These are phyloP conservation scores for Micromesistius poutassou DNA, from an alignment of 2,797 vertebrate species.

Conservation along the genomic window DNA sequence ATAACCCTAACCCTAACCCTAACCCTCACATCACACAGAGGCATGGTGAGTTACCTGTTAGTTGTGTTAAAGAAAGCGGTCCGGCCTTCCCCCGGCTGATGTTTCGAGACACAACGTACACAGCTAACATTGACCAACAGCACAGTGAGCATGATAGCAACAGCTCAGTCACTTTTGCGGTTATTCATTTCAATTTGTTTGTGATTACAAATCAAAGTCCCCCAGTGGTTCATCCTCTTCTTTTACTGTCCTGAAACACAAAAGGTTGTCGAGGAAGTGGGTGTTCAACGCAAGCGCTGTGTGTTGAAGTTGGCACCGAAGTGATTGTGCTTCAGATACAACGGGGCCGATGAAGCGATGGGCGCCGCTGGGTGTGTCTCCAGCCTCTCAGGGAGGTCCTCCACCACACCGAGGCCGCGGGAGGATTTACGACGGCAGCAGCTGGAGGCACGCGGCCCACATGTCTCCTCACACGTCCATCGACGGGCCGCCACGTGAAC, in stretches of 20 bases:
- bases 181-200: neutral
- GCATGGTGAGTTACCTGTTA: too few relatives aligned
- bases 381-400: constrained; percentile 61
- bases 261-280: neutral
- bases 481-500: constrained; percentile 52
- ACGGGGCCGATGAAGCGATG: constrained; percentile 34
- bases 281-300: neutral
- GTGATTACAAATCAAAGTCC: too few relatives aligned
- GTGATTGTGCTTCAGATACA: constrained; percentile 47
- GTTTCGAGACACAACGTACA: neutral
- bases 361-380: constrained; percentile 33
- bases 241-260: neutral
- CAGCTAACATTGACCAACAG: neutral
- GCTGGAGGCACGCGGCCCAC: constrained; percentile 60
- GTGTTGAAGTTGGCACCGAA: constrained; percentile 8
- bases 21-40: too few relatives aligned
- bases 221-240: too few relatives aligned
- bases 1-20: too few relatives aligned
- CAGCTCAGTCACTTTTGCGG: neutral
- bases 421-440: constrained; percentile 63
- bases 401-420: constrained; percentile 46
- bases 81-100: neutral
- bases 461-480: constrained; percentile 66
- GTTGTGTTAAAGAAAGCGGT: too few relatives aligned
- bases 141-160: neutral